These are phyloP conservation scores for Hyperopisus bebe DNA, from an alignment of 2,113 vertebrate genomes.

Conservation along the genomic window DNA sequence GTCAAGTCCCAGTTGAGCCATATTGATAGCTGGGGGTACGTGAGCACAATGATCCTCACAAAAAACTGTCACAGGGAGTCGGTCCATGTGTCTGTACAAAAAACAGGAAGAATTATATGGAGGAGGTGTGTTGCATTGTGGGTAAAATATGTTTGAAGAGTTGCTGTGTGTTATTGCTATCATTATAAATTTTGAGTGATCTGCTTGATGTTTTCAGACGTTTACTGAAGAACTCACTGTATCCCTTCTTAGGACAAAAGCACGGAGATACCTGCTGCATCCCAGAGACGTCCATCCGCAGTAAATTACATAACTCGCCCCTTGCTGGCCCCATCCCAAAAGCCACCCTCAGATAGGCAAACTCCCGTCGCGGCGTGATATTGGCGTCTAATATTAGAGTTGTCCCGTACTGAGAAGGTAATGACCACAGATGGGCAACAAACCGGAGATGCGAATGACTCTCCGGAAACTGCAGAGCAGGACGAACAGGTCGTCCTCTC, in stretches of 20 bases:
- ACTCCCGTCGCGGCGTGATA: conserved; percentile 9
- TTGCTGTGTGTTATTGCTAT: neutral
- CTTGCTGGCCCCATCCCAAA: neutral
- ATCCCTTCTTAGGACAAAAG: neutral
- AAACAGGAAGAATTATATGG: neutral
- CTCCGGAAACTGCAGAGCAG: neutral
- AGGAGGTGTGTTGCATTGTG: neutral
- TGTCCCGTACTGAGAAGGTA: conserved; percentile 3
- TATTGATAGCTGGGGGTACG: neutral
- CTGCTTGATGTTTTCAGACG: neutral
- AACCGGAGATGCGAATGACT: neutral
- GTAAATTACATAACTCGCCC: neutral
- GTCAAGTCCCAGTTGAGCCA: neutral
- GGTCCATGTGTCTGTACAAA: neutral
- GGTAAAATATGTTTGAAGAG: neutral
- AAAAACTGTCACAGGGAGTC: neutral
- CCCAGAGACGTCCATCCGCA: neutral
- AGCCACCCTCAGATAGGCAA: neutral
- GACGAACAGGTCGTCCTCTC: neutral
- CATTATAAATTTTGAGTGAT: neutral
- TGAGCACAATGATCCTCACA: neutral
- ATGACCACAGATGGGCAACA: conserved; percentile 3
- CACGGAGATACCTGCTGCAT: neutral
- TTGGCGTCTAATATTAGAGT: conserved; percentile 11
- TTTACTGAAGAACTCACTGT: neutral